These are phyloP conservation scores for Chionoecetes opilio DNA, from an alignment of 1,140 invertebrate genomes.

Conservation along the genomic window DNA sequence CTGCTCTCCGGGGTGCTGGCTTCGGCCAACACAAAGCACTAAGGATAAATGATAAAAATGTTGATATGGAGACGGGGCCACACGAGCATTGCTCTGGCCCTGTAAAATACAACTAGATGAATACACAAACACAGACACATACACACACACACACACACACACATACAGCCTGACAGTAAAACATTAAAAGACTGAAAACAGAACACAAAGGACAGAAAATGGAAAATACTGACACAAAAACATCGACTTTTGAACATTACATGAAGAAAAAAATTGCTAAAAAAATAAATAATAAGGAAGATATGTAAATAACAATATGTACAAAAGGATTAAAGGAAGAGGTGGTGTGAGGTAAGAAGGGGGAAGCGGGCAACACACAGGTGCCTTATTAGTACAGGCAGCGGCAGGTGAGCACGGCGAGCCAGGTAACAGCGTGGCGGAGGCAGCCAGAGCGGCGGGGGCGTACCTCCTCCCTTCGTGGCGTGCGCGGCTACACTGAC, in stretches of 20 bases:
- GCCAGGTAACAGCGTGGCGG: background rate
- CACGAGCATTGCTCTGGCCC: too few relatives aligned
- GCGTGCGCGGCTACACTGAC: constrained; percentile 1
- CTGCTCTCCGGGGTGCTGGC: too few relatives aligned
- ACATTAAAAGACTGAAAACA: background rate
- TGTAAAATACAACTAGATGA: too few relatives aligned
- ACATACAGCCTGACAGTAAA: too few relatives aligned
- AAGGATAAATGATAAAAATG: too few relatives aligned
- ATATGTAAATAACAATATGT: background rate
- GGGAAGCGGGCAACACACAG: background rate
- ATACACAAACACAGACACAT: too few relatives aligned
- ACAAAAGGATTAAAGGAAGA: background rate
- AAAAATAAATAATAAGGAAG: background rate
- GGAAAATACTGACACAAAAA: background rate
- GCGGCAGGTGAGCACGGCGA: background rate
- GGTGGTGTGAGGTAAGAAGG: background rate
- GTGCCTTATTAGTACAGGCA: background rate
- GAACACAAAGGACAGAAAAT: background rate
- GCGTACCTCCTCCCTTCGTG: background rate
- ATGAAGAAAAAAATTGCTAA: background rate
- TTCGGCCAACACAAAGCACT: too few relatives aligned
- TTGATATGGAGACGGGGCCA: too few relatives aligned
- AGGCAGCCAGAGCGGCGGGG: background rate
- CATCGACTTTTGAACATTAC: background rate
- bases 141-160: too few relatives aligned